Evolutionary conservation across 2,888 invertebrate genomes (phyloP), one percentile per base, ranked within the genome.

Genomic region (Andricus quercusramuli): DNA sequence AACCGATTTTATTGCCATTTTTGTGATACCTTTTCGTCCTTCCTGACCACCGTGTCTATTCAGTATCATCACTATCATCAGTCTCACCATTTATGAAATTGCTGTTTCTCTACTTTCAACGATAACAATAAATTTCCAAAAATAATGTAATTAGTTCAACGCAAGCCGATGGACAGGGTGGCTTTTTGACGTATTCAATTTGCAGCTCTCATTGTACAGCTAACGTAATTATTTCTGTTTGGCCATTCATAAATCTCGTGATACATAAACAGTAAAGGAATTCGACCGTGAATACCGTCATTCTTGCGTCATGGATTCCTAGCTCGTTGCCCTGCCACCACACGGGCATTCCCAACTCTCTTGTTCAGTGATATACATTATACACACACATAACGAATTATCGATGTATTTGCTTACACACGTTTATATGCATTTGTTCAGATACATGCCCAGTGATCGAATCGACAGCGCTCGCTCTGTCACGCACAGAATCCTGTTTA

Each of bases 401-500:
- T 77, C 59, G 25, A 67, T 76, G 56, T 78, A 67, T 68, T 64
- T 41, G 44, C 13, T 56, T 56, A 74, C 59, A 67, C 67, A 47
- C 44, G 70, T 70, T 32, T 70, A 32, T 56, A 66, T 15, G 41
- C 29, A 77, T 77, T 77, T 62, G 62, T 41, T 64, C 59, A 64
- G 62, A 81, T 79, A 25, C 47, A 70, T 70, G 29, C 25, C 25
- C 25, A 51, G 25, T 44, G 25, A 25, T 56, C 17, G 32, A 56
- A 56, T 51, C 25, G 20, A 85, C 83, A 83, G 80, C 79, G 83
- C 80, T 81, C 84, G 84, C 82, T 83, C 83, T 85, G 88, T 89
- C 88, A 86, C 85, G 84, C 85, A 86, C 88, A 87, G 87, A 86
- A 85, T 82, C 84, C 83, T 88, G 86, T 88, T 90, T 88, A 87